Conservation (phyloP, 2,113 vertebrate genomes). For the Mobula hypostoma region DNA sequence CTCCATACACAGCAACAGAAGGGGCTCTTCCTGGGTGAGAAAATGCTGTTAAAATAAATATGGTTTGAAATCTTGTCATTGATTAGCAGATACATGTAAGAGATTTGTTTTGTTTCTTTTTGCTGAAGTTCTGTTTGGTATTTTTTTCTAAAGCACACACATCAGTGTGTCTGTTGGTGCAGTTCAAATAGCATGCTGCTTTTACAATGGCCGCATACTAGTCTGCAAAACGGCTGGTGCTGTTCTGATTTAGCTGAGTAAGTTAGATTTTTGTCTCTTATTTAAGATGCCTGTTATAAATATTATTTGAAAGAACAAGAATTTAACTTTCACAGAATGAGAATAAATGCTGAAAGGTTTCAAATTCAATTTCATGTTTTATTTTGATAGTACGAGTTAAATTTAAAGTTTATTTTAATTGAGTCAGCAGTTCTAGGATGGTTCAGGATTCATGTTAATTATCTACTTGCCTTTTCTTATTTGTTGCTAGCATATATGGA, state of each 20-base stretch:
- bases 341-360: neutral
- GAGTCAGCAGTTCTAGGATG: neutral
- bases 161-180: neutral
- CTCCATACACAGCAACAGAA: slow-evolving; percentile 39
- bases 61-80: slow-evolving; percentile 27
- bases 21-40: slow-evolving; percentile 18
- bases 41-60: neutral
- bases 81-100: slow-evolving; percentile 38
- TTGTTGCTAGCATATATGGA: neutral
- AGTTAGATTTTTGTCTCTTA: neutral
- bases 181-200: neutral
- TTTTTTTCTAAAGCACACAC: neutral
- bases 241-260: neutral
- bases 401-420: slow-evolving; percentile 1
- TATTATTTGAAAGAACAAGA: neutral
- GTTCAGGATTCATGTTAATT: neutral
- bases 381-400: neutral
- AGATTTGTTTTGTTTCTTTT: slow-evolving; percentile 36
- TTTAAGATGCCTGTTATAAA: neutral
- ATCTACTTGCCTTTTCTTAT: slow-evolving; percentile 5
- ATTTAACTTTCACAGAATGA: neutral
- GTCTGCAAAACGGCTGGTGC: neutral
- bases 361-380: neutral
- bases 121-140: slow-evolving; percentile 18
- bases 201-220: slow-evolving; percentile 20